Conservation (phyloP, 2,888 invertebrate genomes). For the Chrysopilus asiliformis region DNA sequence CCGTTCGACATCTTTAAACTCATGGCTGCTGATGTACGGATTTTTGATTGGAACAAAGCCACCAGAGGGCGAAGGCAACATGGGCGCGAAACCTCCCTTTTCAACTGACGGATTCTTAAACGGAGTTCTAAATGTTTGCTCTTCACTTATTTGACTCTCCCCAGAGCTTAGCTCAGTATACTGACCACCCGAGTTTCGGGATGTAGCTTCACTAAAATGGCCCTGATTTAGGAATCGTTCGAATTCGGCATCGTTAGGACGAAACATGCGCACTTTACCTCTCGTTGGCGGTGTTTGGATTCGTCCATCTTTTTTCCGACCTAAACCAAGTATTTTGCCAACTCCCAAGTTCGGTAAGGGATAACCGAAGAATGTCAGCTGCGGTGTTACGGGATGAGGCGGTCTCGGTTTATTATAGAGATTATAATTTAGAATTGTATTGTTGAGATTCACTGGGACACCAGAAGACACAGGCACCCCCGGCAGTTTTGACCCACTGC, state of each 20-base stretch:
- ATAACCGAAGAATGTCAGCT: conserved; percentile 70
- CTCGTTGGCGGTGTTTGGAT: conserved; percentile 10
- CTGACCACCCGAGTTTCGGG: too few relatives aligned
- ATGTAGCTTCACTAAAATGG: too few relatives aligned
- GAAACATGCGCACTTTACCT: conserved; percentile 32
- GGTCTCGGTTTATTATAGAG: conserved; percentile 24
- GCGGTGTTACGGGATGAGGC: conserved; percentile 27
- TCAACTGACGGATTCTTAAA: conserved; percentile 41
- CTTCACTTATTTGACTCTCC: conserved; percentile 24
- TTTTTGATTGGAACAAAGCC: conserved; percentile 59
- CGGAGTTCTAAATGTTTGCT: conserved; percentile 24
- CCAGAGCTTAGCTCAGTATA: conserved; percentile 23
- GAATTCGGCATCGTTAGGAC: conserved; percentile 30
- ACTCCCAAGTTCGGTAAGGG: conserved; percentile 62
- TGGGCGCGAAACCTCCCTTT: conserved; percentile 64
- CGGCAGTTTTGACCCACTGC: conserved; percentile 36
- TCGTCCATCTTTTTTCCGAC: conserved; percentile 27
- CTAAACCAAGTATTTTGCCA: conserved; percentile 45
- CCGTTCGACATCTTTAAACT: neutral
- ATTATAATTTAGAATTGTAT: conserved; percentile 34
- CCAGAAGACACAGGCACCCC: conserved; percentile 47
- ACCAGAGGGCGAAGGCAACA: conserved; percentile 53
- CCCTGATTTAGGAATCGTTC: conserved; percentile 28
- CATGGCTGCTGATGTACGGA: conserved; percentile 27
- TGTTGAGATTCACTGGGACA: conserved; percentile 40